Conservation (phyloP, 2,797 vertebrate species). For the Typhlichthys subterraneus region DNA sequence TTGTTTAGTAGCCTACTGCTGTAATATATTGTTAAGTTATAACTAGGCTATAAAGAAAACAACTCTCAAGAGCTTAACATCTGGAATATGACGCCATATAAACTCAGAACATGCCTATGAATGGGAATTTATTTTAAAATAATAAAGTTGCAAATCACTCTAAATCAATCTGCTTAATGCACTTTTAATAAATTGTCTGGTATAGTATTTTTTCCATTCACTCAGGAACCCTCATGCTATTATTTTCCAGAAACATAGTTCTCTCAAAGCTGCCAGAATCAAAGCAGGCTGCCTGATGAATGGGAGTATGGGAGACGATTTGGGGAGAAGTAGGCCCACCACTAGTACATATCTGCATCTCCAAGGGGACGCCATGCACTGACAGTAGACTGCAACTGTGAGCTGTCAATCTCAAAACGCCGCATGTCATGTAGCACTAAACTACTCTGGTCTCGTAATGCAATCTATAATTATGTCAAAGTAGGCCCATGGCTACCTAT, state of each 20-base stretch:
- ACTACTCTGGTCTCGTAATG: background rate
- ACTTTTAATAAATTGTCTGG: too few species aligned
- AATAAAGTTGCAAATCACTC: slow-evolving; percentile 3
- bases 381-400: slow-evolving; percentile 13
- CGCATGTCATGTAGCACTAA: background rate
- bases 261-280: slow-evolving; percentile 20
- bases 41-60: background rate
- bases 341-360: slow-evolving; percentile 19
- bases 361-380: slow-evolving; percentile 30
- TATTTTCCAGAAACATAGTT: background rate
- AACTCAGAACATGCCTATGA: background rate
- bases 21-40: too few species aligned
- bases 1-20: background rate
- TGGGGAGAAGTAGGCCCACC: too few species aligned
- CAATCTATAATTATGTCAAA: background rate
- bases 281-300: slow-evolving; percentile 23
- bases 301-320: slow-evolving; percentile 4
- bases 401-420: slow-evolving; percentile 7
- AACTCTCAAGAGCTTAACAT: background rate
- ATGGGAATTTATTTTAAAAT: background rate
- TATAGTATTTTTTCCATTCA: too few species aligned
- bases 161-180: background rate
- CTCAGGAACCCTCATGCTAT: background rate
- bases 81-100: background rate
- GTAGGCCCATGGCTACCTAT: too few species aligned